Evolutionary conservation across 2,888 invertebrate species (phyloP).

Genomic region (Diarsia mendica): DNA sequence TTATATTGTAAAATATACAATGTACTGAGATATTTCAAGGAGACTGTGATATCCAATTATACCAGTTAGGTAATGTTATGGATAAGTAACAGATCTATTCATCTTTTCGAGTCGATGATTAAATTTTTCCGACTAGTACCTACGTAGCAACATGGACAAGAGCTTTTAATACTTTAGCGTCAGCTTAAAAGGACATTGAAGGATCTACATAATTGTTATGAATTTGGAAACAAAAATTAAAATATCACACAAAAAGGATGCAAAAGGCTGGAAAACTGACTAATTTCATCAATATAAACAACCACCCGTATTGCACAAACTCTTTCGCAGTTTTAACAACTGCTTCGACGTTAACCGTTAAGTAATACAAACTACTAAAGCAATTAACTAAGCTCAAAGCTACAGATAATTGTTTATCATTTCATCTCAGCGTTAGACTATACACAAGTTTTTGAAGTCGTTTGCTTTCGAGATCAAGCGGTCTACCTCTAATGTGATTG

Average conservation of each 20-base stretch:
- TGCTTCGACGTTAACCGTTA: conserved; percentile 10
- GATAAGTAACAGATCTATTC: neutral
- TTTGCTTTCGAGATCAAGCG: conserved; percentile 47
- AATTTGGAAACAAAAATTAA: neutral
- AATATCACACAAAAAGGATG: neutral
- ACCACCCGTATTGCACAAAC: neutral
- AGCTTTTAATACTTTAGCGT: neutral
- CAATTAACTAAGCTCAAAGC: conserved; percentile 45
- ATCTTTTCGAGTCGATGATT: too few species aligned
- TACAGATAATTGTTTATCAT: conserved; percentile 44
- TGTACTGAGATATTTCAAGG: neutral
- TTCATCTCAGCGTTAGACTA: conserved; percentile 49
- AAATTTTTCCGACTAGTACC: too few species aligned
- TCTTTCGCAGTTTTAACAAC: neutral
- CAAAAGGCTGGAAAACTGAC: too few species aligned
- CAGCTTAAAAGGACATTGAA: neutral
- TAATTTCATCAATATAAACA: neutral
- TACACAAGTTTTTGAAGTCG: conserved; percentile 56
- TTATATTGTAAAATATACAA: conserved; percentile 22
- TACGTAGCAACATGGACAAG: neutral
- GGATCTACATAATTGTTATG: neutral
- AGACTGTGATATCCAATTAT: neutral
- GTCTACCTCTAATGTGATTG: conserved; percentile 46
- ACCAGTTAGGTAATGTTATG: neutral
- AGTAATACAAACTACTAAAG: conserved; percentile 28